A percentile compares a stretch with the other conserved stretches of the same genome.
These are phyloP conservation scores for Orthonevra nobilis DNA, from an alignment of 2,888 invertebrate species.

Conservation along the genomic window DNA sequence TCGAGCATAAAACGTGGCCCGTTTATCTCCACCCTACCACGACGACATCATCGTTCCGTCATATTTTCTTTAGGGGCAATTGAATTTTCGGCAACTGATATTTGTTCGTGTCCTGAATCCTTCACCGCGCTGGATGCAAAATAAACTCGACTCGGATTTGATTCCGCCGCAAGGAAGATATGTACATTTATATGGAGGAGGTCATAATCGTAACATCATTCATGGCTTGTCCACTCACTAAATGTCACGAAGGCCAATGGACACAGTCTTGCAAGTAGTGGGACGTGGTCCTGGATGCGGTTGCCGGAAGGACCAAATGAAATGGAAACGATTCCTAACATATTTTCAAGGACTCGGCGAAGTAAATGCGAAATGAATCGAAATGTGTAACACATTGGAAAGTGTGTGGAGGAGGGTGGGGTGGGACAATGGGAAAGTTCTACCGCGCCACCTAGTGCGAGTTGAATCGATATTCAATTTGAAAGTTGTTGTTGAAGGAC, in stretches of 20 bases:
- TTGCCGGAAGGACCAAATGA: slow-evolving; percentile 36
- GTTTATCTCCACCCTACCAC: slow-evolving; percentile 55
- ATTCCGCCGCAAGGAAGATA: slow-evolving; percentile 7
- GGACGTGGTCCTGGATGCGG: neutral
- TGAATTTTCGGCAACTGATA: slow-evolving; percentile 59
- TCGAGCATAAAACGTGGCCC: slow-evolving; percentile 63
- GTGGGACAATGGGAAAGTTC: neutral
- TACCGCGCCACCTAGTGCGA: slow-evolving; percentile 22
- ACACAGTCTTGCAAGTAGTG: slow-evolving; percentile 8
- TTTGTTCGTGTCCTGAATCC: slow-evolving; percentile 28
- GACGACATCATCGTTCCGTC: slow-evolving; percentile 54
- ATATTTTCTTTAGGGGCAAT: slow-evolving; percentile 66
- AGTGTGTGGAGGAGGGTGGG: slow-evolving; percentile 22
- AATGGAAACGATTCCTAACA: slow-evolving; percentile 51
- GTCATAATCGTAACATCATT: slow-evolving; percentile 63
- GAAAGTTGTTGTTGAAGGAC: slow-evolving; percentile 23
- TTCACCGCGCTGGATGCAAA: slow-evolving; percentile 2
- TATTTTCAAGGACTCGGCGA: slow-evolving; percentile 50
- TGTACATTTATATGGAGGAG: slow-evolving; percentile 29
- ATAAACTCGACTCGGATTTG: no score
- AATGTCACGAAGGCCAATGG: slow-evolving; percentile 53
- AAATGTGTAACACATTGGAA: slow-evolving; percentile 39
- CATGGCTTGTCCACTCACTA: slow-evolving; percentile 38
- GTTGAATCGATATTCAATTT: slow-evolving; percentile 66
- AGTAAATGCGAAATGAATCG: neutral